Conservation (phyloP, 2,888 invertebrate species). For the Amphipyra tragopoginis region DNA sequence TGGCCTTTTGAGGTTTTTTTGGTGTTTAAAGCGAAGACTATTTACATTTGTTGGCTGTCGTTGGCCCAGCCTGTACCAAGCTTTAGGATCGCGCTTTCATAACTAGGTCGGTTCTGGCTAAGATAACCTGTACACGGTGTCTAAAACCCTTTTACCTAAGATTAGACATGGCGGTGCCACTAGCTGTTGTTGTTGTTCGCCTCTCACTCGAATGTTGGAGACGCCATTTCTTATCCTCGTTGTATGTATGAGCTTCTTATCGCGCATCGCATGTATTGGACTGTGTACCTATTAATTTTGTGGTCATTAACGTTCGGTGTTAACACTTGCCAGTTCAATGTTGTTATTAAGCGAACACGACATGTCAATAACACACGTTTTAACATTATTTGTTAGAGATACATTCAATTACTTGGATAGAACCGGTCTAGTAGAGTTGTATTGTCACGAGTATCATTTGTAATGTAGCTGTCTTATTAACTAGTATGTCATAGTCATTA, state of each 20-base stretch:
- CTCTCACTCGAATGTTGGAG: neutral
- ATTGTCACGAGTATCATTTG: neutral
- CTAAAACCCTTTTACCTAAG: too few species aligned
- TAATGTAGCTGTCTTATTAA: neutral
- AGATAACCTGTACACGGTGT: too few species aligned
- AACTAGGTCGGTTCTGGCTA: too few species aligned
- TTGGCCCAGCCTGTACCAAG: too few species aligned
- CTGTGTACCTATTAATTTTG: conserved; percentile 21
- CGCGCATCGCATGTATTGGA: conserved; percentile 30
- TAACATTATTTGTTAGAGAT: conserved; percentile 35
- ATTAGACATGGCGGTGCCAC: neutral
- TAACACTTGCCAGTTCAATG: conserved; percentile 55
- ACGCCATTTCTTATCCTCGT: neutral
- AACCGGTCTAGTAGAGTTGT: conserved; percentile 1
- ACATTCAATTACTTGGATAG: conserved; percentile 5
- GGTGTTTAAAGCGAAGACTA: too few species aligned
- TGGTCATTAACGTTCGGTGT: conserved; percentile 49
- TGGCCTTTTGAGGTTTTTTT: too few species aligned
- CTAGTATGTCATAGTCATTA: neutral
- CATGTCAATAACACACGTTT: conserved; percentile 45
- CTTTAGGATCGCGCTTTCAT: too few species aligned
- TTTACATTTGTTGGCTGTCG: too few species aligned
- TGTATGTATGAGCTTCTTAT: conserved; percentile 5
- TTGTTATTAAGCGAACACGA: conserved; percentile 48
- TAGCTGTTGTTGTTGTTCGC: conserved; percentile 7